A percentile compares a stretch with the other conserved stretches of the same genome.
Conservation (phyloP, 2,113 vertebrate species). For the Dicerorhinus sumatrensis region DNA sequence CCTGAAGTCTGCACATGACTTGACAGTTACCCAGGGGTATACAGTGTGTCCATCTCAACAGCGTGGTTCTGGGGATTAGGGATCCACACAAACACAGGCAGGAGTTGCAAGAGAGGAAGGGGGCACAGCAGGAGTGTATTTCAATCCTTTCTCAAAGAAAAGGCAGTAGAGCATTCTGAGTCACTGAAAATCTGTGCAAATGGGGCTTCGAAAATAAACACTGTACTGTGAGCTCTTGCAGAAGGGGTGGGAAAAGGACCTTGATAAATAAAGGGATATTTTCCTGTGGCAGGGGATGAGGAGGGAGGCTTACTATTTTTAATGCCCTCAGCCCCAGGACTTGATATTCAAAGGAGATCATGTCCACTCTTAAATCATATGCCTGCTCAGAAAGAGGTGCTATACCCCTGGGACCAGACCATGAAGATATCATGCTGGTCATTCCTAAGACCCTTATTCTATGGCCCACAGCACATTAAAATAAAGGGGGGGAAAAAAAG, state of each 20-base stretch:
- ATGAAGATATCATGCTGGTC: conserved; percentile 7
- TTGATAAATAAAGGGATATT: conserved; percentile 68
- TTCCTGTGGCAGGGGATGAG: conserved; percentile 8
- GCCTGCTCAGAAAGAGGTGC: conserved; percentile 53
- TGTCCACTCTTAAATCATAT: conserved; percentile 48
- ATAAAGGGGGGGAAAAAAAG: neutral
- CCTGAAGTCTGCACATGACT: conserved; percentile 82
- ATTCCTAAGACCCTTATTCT: conserved; percentile 58
- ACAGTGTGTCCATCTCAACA: conserved; percentile 77
- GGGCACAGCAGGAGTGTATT: conserved; percentile 86
- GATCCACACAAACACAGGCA: conserved; percentile 81
- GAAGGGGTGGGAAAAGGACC: neutral
- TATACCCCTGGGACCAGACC: conserved; percentile 41
- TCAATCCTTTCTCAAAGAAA: conserved; percentile 80
- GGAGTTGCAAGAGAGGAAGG: conserved; percentile 64
- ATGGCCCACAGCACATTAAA: conserved; percentile 3
- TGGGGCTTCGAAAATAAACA: conserved; percentile 63
- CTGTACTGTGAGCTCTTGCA: conserved; percentile 43
- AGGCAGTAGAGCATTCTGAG: conserved; percentile 77
- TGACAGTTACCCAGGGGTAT: conserved; percentile 76
- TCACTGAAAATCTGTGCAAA: conserved; percentile 76
- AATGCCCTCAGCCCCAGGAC: conserved; percentile 45
- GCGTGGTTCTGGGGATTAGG: conserved; percentile 61
- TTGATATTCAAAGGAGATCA: conserved; percentile 49
- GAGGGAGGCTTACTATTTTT: conserved; percentile 39